Percentiles rank a stretch among this genome's conserved stretches.
Evolutionary conservation across 2,113 vertebrate genomes (phyloP).

Genomic region (Tamias sibiricus): DNA sequence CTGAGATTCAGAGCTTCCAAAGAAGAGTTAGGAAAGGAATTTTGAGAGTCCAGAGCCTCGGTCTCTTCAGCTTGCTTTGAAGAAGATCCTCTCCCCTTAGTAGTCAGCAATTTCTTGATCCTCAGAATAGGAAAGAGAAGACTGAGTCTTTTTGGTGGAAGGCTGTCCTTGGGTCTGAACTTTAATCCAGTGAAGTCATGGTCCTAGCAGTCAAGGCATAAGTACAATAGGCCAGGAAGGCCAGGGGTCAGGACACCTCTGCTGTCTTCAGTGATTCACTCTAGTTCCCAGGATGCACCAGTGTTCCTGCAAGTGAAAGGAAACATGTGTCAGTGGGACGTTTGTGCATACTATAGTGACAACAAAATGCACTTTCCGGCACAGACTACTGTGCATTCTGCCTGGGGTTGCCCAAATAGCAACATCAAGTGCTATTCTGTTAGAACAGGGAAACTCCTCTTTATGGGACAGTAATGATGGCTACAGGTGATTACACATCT

Average conservation of each 20-base stretch:
- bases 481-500: not conserved
- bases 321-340: too few relatives aligned
- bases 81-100: not conserved
- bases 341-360: fast-evolving
- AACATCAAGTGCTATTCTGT: not conserved
- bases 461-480: not conserved
- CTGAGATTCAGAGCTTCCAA: not conserved
- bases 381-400: not conserved
- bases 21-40: not conserved
- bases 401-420: not conserved
- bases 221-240: not conserved
- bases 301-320: slow-evolving; percentile 30
- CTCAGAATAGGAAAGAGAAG: not conserved
- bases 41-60: not conserved
- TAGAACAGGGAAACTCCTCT: not conserved
- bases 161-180: not conserved
- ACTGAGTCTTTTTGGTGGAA: not conserved
- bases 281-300: not conserved
- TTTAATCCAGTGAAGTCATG: not conserved
- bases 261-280: not conserved
- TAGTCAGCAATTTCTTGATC: not conserved
- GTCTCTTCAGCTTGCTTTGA: not conserved
- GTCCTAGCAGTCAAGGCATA: too few relatives aligned
- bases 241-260: not conserved
- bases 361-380: not conserved